These are phyloP conservation scores for Manacus vitellinus DNA, from an alignment of 2,113 vertebrate genomes.

Conservation along the genomic window DNA sequence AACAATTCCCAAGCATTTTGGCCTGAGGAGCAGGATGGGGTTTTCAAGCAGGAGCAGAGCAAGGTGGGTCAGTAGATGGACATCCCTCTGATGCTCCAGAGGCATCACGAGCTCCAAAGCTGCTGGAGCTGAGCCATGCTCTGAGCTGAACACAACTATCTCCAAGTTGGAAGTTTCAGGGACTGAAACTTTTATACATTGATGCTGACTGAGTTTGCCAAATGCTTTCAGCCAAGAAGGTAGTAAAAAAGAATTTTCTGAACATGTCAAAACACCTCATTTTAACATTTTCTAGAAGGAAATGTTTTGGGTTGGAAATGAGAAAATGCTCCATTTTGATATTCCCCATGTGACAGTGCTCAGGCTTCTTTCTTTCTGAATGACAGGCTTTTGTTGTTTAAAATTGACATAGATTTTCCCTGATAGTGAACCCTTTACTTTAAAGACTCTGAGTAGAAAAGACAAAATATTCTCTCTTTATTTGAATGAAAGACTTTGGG, in stretches of 20 bases:
- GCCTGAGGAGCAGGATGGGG: neutral
- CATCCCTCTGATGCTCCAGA: neutral
- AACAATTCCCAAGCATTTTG: neutral
- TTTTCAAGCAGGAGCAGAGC: neutral
- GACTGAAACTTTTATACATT: neutral
- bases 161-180: neutral
- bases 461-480: neutral
- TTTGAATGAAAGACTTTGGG: neutral
- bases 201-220: neutral
- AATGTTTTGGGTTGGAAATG: slow-evolving; percentile 58
- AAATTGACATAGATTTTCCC: neutral
- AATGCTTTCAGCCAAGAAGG: neutral
- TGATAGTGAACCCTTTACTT: neutral
- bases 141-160: neutral
- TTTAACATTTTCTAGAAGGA: slow-evolving; percentile 40
- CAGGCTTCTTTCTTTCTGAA: neutral
- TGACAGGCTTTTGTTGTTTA: slow-evolving; percentile 13
- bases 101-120: accelerated
- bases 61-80: neutral
- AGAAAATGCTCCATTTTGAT: slow-evolving; percentile 17
- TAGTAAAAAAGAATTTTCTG: neutral
- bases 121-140: accelerated
- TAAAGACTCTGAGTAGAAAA: neutral
- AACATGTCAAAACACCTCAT: slow-evolving; percentile 52
- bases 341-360: neutral